Conservation (phyloP, 1,140 invertebrate genomes). For the Physella acuta region DNA sequence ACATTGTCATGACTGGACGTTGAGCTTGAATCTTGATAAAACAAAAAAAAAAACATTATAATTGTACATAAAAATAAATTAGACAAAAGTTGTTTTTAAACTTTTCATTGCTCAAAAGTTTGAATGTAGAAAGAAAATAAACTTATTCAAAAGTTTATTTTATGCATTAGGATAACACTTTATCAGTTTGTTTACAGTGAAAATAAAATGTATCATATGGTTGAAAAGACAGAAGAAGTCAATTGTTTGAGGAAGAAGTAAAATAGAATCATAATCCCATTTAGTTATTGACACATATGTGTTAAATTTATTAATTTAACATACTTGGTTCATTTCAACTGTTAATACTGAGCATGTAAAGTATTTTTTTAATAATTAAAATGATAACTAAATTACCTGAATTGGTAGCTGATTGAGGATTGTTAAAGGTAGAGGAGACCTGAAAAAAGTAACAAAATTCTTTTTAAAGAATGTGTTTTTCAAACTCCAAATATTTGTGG, state of each 20-base stretch:
- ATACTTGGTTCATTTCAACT: no score
- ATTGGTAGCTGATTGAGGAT: constrained; percentile 4
- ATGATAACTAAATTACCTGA: constrained; percentile 1
- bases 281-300: no score
- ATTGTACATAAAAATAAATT: not conserved
- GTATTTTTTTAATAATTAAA: not conserved
- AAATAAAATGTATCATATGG: no score
- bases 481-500: not conserved
- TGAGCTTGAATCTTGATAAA: not conserved
- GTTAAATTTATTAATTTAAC: no score
- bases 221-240: no score
- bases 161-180: no score
- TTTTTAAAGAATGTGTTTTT: not conserved
- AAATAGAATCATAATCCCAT: no score
- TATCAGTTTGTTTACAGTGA: no score
- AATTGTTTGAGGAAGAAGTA: no score
- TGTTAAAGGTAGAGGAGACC: constrained; percentile 15
- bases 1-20: constrained; percentile 13
- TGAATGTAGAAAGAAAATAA: no score
- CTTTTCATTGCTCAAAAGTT: not conserved
- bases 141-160: no score
- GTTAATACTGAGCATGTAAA: no score
- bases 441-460: not conserved
- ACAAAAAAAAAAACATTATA: not conserved
- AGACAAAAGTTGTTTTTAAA: not conserved